Evolutionary conservation across 2,797 vertebrate species (phyloP), one percentile per base, ranked within the genome.

Genomic region (Etheostoma perlongum): DNA sequence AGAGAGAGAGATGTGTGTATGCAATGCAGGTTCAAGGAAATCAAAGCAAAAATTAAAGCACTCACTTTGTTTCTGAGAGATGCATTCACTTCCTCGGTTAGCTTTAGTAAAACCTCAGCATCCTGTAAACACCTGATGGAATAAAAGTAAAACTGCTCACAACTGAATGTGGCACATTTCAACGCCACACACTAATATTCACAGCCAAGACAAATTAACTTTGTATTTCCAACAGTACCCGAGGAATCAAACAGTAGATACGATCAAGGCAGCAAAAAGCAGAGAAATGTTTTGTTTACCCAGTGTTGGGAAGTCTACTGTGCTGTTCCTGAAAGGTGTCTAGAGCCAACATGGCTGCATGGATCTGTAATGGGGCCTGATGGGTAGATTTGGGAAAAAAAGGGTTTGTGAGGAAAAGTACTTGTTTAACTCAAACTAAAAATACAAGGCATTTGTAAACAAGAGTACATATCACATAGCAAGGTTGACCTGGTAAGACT

Each of bases 301-400:
- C 95, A 49, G 93, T 94, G 82, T 95, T 96, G 1, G 98, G 98
- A 67, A 96, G 84, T 18, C 96, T 96, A 85, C 84, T 89, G 67
- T 97, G 95, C 72, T 91, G 96, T 90, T 98, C 96, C 89, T 97
- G 96, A 80, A 99, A 99, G 72, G 88, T 88, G 82, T 98, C 96
- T 90, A 99, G 92, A 27, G 97, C 97, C 85, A 98, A 91, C 96
- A 99, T 96, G 67, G 97, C 96, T 48, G 94, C 79, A 2, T 99
- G 98, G 86, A 96, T 97, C 91, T 97, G 96, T 70, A 98, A 86
- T 6, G 98, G 96, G 67, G 95, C 96, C 98, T 99, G 91, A 87
- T 85, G 78, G 86, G 66, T n/a, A 52, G 44, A 82, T 73, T 42
- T 4, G 51, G 54, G 64, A 87, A 27, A 58, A 53, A 63, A 89